Base-by-base conservation (phyloP, 37 sponge, comb jelly and placozoan genomes). In the Aplysina aerophoba region DNA sequence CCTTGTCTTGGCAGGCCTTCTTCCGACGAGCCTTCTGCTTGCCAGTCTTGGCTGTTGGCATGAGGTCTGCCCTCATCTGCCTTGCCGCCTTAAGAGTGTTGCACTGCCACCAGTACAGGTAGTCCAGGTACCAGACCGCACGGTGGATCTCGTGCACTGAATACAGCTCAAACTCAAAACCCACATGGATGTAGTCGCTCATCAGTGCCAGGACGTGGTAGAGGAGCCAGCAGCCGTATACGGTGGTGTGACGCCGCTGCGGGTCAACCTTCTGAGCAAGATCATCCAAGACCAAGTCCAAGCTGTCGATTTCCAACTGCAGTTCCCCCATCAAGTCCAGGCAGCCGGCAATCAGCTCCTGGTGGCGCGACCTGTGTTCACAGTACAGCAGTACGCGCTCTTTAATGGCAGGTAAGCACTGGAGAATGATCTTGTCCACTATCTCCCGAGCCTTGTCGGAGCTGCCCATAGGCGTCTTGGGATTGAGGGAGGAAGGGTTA, bases 111-210 rank as follows among this genome's bases (percentile, higher is more conserved):
- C 96, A 93, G 36, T 90, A 93, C 15, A 94, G 59, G 69, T 95
- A 98, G 81, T 98, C 98, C 78, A 98, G 79, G 86, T 98, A 98
- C 94, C 98, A 98, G 87, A 93, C 92, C 21, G 95, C 86, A 78
- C 94, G 91, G 87, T 98, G 96, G 30, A 80, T 66, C 89, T 98
- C 98, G 59, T 84, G 90, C 4, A 92, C 88, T 27, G 92, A 92
- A 88, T 95, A 98, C 59, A 98, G 88, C 33, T 95, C 83, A 60
- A 88, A 90, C 84, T 95, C 96, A 56, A 93, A 93, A n/a, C 96
- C 98, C 36, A 98, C 86, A 21, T 85, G 58, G 40, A 98, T 31
- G 80, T 87, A 98, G 62, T 98, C 94, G 22, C 87, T 83, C 94
- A 98, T 95, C 24, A 98, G 62, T 28, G 85, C 81, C 15, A 90